Evolutionary conservation across 2,113 vertebrate genomes (phyloP).

Genomic region (Apodemus speciosus): DNA sequence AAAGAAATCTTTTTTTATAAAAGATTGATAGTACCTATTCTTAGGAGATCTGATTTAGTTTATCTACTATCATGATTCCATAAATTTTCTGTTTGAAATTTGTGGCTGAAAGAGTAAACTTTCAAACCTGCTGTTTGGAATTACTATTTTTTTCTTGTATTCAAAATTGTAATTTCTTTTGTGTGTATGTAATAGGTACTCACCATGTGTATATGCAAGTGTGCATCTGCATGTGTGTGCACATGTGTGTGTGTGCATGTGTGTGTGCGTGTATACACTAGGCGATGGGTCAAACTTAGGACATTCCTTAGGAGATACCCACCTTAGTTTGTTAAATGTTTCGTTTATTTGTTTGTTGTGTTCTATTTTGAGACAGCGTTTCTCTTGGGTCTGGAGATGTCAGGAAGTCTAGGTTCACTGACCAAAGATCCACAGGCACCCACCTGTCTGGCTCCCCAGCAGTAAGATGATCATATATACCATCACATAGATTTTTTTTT

Average conservation of each 20-base stretch:
- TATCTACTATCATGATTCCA: neutral
- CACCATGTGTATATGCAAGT: neutral
- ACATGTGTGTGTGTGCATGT: too few species aligned
- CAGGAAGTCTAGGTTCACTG: neutral
- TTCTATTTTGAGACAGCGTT: neutral
- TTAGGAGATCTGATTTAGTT: neutral
- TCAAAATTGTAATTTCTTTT: neutral
- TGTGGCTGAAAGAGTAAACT: neutral
- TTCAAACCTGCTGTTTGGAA: neutral
- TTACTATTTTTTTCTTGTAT: neutral
- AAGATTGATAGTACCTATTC: neutral
- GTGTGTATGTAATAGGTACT: neutral
- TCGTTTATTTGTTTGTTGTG: neutral
- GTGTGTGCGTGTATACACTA: neutral
- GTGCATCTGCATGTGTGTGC: neutral
- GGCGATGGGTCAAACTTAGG: neutral
- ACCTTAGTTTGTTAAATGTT: neutral
- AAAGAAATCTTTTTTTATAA: neutral
- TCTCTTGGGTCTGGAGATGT: neutral
- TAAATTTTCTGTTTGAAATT: neutral
- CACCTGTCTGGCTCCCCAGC: neutral
- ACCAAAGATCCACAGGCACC: too few species aligned
- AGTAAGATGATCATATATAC: neutral
- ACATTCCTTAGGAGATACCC: neutral
- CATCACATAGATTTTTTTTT: neutral